Evolutionary conservation across 2,888 invertebrate genomes (phyloP).

Genomic region (Ectemnius continuus): DNA sequence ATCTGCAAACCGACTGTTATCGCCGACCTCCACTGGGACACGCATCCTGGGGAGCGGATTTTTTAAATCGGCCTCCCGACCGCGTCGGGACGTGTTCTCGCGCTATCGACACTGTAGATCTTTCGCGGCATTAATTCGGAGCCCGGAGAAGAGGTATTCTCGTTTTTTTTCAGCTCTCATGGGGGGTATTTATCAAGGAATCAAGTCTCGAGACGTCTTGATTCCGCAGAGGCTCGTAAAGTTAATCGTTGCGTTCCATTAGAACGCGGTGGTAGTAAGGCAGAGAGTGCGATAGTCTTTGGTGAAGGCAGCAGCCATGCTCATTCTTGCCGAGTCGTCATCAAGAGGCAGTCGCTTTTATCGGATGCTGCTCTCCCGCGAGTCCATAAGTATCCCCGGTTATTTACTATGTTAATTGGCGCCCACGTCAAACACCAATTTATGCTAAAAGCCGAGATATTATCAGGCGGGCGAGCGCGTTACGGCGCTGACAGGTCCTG

Average conservation of each 20-base stretch:
- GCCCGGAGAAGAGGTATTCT: conserved; percentile 23
- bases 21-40: background rate
- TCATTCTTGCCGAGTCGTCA: background rate
- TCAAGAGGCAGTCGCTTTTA: conserved; percentile 29
- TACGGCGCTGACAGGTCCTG: conserved; percentile 66
- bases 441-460: conserved; percentile 73
- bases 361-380: conserved; percentile 12
- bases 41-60: background rate
- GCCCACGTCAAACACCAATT: conserved; percentile 73
- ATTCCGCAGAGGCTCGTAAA: conserved; percentile 50
- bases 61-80: conserved; percentile 10
- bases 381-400: conserved; percentile 47
- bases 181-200: conserved; percentile 6
- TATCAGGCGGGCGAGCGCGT: conserved; percentile 63
- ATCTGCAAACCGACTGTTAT: no score
- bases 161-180: conserved; percentile 13
- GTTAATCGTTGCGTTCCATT: conserved; percentile 57
- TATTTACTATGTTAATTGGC: conserved; percentile 74
- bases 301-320: background rate
- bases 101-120: conserved; percentile 42
- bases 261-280: conserved; percentile 48
- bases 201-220: conserved; percentile 47
- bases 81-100: conserved; percentile 39
- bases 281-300: conserved; percentile 36
- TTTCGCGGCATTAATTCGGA: conserved; percentile 51